Evolutionary conservation across 2,797 vertebrate species (phyloP), one percentile per base, ranked within the genome.

Genomic region (Denticeps clupeoides): DNA sequence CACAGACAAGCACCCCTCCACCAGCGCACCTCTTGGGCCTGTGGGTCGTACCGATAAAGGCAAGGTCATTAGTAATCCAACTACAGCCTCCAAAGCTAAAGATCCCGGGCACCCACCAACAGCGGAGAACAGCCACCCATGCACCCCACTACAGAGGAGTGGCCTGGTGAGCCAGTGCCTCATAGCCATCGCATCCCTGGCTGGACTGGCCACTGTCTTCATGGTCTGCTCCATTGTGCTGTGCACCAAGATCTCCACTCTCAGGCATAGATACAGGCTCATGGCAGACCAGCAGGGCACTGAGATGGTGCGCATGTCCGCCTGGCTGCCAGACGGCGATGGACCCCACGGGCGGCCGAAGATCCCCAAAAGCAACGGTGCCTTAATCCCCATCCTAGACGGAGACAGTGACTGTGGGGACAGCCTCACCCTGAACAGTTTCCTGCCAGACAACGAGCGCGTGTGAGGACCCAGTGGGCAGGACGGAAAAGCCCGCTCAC

Each of bases 281-380:
- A 18, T 32, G 5, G 78, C 19, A 3, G 70, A 1, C 0, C 63
- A 63, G 31, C 37, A 12, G 13, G 77, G 5, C 31, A 89, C 86
- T 0, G 89, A 94, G 79, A 86, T 91, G 89, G 78, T 87, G 51
- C 92, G 89, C 33, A 92, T 96, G 68, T 92, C 92, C 0, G 41
- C 85, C 7, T 73, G 96, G 60, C 67, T 91, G 45, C 74, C 84
- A 0, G 88, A 93, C 0, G 62, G 63, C 1, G 76, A 23, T 3
- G 66, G 5, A 51, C 28, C 3, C 18, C 61, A 55, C 3, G 35
- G 0, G 0, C 60, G 65, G 1, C 51, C 67, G 3, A 77, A 59
- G 59, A 60, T 43, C n/a, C 64, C 59, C 0, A 59, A 69, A 26
- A 18, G 29, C 8, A 77, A 76, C 11, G 72, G 72, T 0, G 63